Conservation (phyloP, 1,140 invertebrate genomes). For the Papilio dardanus region DNA sequence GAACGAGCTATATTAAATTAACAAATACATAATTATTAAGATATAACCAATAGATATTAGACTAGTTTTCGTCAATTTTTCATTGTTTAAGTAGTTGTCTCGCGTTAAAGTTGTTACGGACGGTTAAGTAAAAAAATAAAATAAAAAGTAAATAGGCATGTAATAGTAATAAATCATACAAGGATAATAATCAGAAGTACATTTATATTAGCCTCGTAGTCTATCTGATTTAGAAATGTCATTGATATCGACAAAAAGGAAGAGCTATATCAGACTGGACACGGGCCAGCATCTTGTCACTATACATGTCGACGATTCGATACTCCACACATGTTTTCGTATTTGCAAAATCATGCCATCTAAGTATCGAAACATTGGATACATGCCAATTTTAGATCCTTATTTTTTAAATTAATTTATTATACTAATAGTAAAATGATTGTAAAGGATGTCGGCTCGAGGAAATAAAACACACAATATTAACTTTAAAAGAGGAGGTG, state of each 20-base stretch:
- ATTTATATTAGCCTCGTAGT: neutral
- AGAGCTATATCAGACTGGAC: slow-evolving; percentile 10
- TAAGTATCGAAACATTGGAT: neutral
- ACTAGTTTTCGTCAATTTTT: neutral
- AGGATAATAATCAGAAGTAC: neutral
- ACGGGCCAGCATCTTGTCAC: slow-evolving; percentile 29
- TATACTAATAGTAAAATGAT: no score
- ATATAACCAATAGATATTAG: neutral
- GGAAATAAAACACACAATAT: no score
- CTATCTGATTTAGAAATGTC: neutral
- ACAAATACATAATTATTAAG: neutral
- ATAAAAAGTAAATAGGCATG: neutral
- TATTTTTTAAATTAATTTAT: no score
- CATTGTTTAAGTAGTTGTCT: neutral
- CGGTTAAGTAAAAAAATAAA: neutral
- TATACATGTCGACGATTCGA: slow-evolving; percentile 13
- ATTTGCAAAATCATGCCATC: slow-evolving; percentile 31
- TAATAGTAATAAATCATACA: neutral
- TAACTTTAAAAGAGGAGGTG: no score
- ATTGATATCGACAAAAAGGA: neutral
- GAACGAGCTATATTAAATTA: neutral
- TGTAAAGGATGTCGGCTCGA: no score
- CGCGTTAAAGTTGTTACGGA: neutral
- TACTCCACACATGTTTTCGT: slow-evolving; percentile 30
- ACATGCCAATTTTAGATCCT: neutral